Percentiles rank a stretch among this genome's conserved stretches.
These are phyloP conservation scores for Ctenosaura bakeri DNA, from an alignment of 2,797 vertebrate species.

Conservation along the genomic window DNA sequence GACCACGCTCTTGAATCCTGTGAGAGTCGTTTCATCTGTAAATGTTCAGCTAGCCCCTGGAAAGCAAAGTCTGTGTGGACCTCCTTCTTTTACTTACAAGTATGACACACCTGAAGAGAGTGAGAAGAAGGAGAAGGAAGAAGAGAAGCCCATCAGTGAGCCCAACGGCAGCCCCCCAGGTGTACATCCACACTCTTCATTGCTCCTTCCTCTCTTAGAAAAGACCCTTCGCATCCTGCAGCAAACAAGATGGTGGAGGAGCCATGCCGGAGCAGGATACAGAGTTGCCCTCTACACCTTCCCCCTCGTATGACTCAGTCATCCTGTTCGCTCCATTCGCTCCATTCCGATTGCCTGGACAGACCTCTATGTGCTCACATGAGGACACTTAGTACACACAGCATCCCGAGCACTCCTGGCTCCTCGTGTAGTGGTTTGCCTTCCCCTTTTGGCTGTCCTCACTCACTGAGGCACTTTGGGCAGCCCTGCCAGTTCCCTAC, in stretches of 20 bases:
- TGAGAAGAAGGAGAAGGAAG: slow-evolving; percentile 39
- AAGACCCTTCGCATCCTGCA: slow-evolving; percentile 61
- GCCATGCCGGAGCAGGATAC: slow-evolving; percentile 63
- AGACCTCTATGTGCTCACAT: slow-evolving; percentile 78
- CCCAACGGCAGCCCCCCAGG: slow-evolving; percentile 48
- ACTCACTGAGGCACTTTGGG: slow-evolving; percentile 71
- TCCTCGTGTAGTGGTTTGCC: slow-evolving; percentile 69
- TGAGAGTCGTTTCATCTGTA: slow-evolving; percentile 91
- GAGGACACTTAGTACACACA: slow-evolving; percentile 88
- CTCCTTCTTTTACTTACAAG: slow-evolving; percentile 88
- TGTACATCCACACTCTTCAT: slow-evolving; percentile 85
- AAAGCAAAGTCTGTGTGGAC: slow-evolving; percentile 83
- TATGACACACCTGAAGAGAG: slow-evolving; percentile 80
- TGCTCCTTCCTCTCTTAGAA: slow-evolving; percentile 75
- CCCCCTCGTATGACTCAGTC: slow-evolving; percentile 82
- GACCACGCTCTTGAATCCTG: slow-evolving; percentile 83
- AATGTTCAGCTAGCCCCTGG: slow-evolving; percentile 89
- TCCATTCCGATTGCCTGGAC: slow-evolving; percentile 83
- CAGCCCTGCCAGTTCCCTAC: slow-evolving; percentile 67
- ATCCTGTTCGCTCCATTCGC: slow-evolving; percentile 84
- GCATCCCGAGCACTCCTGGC: slow-evolving; percentile 85
- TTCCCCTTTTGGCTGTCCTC: slow-evolving; percentile 75
- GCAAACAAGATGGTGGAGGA: slow-evolving; percentile 63
- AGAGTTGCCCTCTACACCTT: slow-evolving; percentile 72
- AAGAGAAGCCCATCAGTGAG: slow-evolving; percentile 52